Conservation (phyloP, 1,140 invertebrate species). For the Papilio machaon region DNA sequence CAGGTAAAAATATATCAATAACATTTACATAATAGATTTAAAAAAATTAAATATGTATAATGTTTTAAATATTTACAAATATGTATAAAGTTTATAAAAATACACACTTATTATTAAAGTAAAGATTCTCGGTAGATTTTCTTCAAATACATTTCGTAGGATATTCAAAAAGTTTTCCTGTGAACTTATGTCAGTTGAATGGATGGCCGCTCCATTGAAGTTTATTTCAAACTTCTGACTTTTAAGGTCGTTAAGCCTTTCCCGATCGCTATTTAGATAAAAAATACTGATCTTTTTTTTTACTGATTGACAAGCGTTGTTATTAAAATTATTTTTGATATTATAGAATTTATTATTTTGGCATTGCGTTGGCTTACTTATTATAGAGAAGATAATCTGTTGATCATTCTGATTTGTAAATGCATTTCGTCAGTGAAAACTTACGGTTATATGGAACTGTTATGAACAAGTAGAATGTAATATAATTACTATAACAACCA, state of each 20-base stretch:
- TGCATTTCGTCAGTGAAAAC: neutral
- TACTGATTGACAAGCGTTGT: neutral
- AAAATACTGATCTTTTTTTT: slow-evolving; percentile 1
- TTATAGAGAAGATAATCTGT: too few species aligned
- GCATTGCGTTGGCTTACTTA: neutral
- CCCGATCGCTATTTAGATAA: slow-evolving; percentile 14
- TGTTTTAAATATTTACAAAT: neutral
- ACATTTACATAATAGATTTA: too few species aligned
- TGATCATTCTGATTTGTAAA: too few species aligned
- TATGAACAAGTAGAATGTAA: neutral
- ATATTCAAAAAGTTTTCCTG: slow-evolving; percentile 15
- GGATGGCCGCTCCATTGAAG: slow-evolving; percentile 17
- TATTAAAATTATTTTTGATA: neutral
- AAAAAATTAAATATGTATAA: too few species aligned
- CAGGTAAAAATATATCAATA: too few species aligned
- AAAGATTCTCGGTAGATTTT: neutral
- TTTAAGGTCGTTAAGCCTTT: slow-evolving; percentile 25
- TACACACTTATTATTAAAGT: neutral
- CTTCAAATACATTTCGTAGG: neutral
- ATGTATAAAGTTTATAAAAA: neutral
- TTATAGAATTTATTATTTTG: too few species aligned
- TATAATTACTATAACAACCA: neutral
- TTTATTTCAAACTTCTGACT: slow-evolving; percentile 27
- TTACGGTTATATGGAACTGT: neutral
- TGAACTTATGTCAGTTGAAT: slow-evolving; percentile 19